Base-by-base conservation (phyloP, 92 coral and sea anemone genomes). In the Zoanthus solanderi region DNA sequence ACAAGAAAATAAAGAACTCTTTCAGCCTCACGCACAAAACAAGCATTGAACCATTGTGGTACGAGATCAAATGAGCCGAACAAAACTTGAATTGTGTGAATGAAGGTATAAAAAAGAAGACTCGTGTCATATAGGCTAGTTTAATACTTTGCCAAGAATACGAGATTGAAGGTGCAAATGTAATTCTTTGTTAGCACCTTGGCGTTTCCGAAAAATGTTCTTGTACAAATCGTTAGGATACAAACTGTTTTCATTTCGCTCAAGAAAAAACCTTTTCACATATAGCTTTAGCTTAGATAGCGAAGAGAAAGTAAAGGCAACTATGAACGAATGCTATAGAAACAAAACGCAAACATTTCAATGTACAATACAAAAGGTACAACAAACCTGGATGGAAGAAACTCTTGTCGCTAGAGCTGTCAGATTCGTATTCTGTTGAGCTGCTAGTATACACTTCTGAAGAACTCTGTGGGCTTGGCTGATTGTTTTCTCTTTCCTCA, bases 301-400 rank as follows among this genome's bases (percentile, higher is more conserved):
- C 10, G 17, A 31, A 2, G 4, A 16, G 17, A 17, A 1, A 69
- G 28, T 63, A 0, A 2, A 3, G 16, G 9, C 4, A 13, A 5
- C 11, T 18, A 16, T 14, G 16, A 52, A 30, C 9, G 13, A 23
- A 28, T 76, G 28, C 37, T 75, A 23, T 23, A 47, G 7, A 9
- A 13, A 28, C 53, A 23, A 15, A 53, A 53, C 54, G 29, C 13
- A 54, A 14, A 52, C 28, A 53, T 9, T 32, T 16, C 32, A 29
- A 47, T 37, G 57, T 37, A 50, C 56, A 50, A 30, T 18, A 53
- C 37, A 53, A 23, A 47, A 31, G 23, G 44, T 29, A 37, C 13
- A 81, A 81, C 96, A 61, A 85, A 97, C 99, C 96, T 89, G 92
- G 94, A 61, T 93, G 92, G 61, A 94, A 95, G 84, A 94, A 92